Percentiles rank a stretch among this genome's conserved stretches.
Evolutionary conservation across 2,888 invertebrate species (phyloP).

Genomic region (Itoplectis maculator): DNA sequence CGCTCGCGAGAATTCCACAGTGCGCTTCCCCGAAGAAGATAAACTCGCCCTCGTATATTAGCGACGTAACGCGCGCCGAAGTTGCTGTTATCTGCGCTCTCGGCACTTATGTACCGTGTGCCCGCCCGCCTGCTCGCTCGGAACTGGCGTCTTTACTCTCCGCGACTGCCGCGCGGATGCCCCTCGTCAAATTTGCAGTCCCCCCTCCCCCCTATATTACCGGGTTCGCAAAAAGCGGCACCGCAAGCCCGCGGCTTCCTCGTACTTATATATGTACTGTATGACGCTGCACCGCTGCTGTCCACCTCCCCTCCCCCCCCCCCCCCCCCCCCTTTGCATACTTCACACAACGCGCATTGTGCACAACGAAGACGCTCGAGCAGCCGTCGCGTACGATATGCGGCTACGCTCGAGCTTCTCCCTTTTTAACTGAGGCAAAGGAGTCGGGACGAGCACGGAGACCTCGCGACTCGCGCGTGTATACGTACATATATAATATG

Average conservation of each 20-base stretch:
- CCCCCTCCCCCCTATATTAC: conserved; percentile 50
- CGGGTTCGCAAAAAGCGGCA: conserved; percentile 37
- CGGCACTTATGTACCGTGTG: no score
- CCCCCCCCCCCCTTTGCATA: no score
- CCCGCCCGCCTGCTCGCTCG: no score
- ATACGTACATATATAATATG: no score
- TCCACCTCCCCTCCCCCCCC: no score
- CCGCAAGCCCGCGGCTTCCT: neutral
- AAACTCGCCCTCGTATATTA: conserved; percentile 28
- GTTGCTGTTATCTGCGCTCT: conserved; percentile 29
- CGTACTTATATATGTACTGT: no score
- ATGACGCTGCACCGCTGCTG: no score
- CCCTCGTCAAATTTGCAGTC: conserved; percentile 64
- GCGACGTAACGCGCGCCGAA: conserved; percentile 28
- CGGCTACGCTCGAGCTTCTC: no score
- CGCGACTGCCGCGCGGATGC: conserved; percentile 43
- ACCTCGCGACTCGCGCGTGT: conserved; percentile 43
- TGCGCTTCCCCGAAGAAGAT: neutral
- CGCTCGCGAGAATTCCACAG: neutral
- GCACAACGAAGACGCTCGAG: no score
- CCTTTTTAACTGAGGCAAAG: neutral
- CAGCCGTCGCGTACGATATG: no score
- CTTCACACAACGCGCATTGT: no score
- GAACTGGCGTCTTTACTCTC: conserved; percentile 33
- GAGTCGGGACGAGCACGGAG: conserved; percentile 55